Percentiles rank a stretch among this genome's conserved stretches.
Evolutionary conservation across 2,113 vertebrate genomes (phyloP).

Genomic region (Nannobrachium achirus): DNA sequence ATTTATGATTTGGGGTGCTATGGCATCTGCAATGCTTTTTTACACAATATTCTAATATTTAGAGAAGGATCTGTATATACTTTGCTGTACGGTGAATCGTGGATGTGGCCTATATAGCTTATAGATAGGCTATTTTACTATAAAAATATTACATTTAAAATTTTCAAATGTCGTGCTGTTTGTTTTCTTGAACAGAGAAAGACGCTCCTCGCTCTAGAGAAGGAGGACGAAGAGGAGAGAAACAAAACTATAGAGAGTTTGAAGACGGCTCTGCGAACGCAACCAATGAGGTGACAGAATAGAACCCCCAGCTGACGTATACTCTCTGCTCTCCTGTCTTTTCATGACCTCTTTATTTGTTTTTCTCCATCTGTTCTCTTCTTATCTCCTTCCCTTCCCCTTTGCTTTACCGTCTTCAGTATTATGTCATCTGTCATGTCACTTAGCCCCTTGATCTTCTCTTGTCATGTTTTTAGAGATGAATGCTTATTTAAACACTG

Average conservation of each 20-base stretch:
- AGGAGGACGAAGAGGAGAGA: slow-evolving; percentile 95
- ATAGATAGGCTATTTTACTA: no score
- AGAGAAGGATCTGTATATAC: no score
- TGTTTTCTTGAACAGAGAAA: slow-evolving; percentile 84
- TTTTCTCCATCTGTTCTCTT: background rate
- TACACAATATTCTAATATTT: no score
- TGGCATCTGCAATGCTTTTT: no score
- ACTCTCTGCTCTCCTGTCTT: background rate
- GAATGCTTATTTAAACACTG: slow-evolving; percentile 14
- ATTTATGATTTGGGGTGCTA: no score
- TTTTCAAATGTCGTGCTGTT: background rate
- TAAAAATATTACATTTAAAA: no score
- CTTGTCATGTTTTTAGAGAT: slow-evolving; percentile 3
- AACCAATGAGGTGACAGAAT: slow-evolving; percentile 90
- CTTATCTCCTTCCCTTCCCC: slow-evolving; percentile 22
- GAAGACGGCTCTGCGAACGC: slow-evolving; percentile 96
- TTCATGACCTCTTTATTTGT: background rate
- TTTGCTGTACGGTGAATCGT: no score
- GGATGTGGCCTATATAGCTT: no score
- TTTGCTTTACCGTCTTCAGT: slow-evolving; percentile 18
- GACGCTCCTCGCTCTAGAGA: slow-evolving; percentile 92
- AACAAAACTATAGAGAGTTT: slow-evolving; percentile 98
- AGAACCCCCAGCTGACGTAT: background rate
- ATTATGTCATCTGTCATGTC: no score
- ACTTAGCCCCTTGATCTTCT: slow-evolving; percentile 8